phyloP scores from a whole-genome alignment of 1,140 invertebrate genomes.

The Papilio helenus region DNA sequence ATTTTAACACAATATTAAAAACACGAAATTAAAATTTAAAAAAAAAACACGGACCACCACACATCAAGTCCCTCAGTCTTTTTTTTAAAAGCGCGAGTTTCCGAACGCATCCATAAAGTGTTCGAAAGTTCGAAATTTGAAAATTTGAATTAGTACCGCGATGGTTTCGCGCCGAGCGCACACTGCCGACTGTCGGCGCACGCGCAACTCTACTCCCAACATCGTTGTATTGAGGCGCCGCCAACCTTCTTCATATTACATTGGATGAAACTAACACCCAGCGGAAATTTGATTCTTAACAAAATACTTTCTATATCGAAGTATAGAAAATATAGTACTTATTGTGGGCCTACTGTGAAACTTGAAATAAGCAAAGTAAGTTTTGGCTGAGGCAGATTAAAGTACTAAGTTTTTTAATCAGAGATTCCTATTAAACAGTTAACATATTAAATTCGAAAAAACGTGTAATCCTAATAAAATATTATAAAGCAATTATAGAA shows the following conservation, averaged over 20 bases:
- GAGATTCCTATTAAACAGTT: no score
- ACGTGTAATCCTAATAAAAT: no score
- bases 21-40: constrained; percentile 39
- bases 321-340: no score
- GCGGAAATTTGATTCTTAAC: neutral
- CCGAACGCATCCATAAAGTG: constrained; percentile 24
- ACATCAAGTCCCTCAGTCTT: constrained; percentile 42
- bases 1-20: constrained; percentile 54
- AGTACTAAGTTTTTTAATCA: no score
- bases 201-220: constrained; percentile 65
- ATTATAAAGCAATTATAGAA: no score
- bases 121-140: constrained; percentile 61
- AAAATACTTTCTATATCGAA: neutral
- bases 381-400: no score
- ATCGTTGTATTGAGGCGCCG: constrained; percentile 51
- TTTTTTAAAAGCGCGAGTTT: constrained; percentile 40
- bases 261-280: neutral
- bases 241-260: constrained; percentile 58
- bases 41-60: constrained; percentile 38
- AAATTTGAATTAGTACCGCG: constrained; percentile 51
- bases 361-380: no score
- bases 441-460: no score
- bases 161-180: constrained; percentile 57
- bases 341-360: no score
- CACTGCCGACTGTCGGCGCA: constrained; percentile 75